Evolutionary conservation across 2,797 vertebrate genomes (phyloP).

Genomic region (Xerus rutilus): DNA sequence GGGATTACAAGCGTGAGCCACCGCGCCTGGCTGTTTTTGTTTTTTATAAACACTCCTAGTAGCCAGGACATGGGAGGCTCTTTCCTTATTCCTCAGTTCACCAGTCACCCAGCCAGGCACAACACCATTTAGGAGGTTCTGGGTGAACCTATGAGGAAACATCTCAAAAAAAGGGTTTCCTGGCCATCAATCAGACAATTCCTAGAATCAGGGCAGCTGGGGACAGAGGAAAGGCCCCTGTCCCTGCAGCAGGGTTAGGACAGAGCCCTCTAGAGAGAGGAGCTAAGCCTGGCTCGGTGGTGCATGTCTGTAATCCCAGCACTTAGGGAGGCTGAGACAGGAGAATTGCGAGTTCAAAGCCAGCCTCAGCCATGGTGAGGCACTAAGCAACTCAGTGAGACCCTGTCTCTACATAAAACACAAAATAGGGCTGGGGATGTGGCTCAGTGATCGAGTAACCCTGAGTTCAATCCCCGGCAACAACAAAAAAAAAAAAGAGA

Average conservation of each 20-base stretch:
- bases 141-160: neutral
- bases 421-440: too few relatives aligned
- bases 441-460: too few relatives aligned
- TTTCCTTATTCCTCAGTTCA: neutral
- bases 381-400: too few relatives aligned
- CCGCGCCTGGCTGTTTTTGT: too few relatives aligned
- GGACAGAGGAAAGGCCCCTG: neutral
- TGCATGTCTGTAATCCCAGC: too few relatives aligned
- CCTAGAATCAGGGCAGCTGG: neutral
- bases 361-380: too few relatives aligned
- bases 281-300: neutral
- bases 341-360: too few relatives aligned
- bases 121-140: neutral
- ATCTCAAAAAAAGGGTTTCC: neutral
- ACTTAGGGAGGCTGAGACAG: too few relatives aligned
- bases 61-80: neutral
- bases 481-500: too few relatives aligned
- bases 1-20: too few relatives aligned
- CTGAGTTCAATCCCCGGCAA: too few relatives aligned
- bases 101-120: neutral
- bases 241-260: neutral
- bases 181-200: neutral
- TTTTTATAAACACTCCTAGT: slow-evolving; percentile 6
- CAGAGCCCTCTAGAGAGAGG: neutral
- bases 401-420: too few relatives aligned